Evolutionary conservation across 2,113 vertebrate genomes (phyloP).

Genomic region (Microtus montanus): DNA sequence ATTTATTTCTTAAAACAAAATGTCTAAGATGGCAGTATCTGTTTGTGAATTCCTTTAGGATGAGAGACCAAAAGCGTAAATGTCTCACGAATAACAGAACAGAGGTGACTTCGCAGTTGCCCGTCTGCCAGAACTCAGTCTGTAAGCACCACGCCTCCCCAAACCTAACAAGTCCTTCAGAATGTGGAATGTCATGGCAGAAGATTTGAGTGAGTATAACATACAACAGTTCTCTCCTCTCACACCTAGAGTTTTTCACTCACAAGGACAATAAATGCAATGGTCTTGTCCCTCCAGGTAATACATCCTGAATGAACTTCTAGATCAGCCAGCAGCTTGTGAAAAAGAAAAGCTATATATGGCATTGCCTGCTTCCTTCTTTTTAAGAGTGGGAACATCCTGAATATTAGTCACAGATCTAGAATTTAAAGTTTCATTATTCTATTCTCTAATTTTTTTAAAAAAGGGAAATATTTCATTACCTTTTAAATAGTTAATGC

Average conservation of each 20-base stretch:
- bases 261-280: background rate
- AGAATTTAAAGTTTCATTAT: background rate
- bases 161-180: background rate
- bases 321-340: background rate
- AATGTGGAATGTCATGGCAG: background rate
- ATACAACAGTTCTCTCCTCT: background rate
- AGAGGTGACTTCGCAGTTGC: background rate
- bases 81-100: background rate
- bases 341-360: background rate
- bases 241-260: background rate
- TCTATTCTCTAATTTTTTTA: background rate
- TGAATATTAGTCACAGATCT: background rate
- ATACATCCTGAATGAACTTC: background rate
- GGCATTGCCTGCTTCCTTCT: background rate
- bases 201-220: no score
- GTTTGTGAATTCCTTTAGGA: background rate
- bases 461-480: background rate
- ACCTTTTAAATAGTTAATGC: background rate
- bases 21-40: background rate
- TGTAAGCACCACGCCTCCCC: background rate
- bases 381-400: background rate
- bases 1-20: constrained; percentile 24
- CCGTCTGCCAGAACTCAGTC: background rate
- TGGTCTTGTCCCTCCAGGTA: background rate
- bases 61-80: background rate